Evolutionary conservation across 37 sponge, comb jelly and placozoan species (phyloP).

Genomic region (Hormiphora californensis): DNA sequence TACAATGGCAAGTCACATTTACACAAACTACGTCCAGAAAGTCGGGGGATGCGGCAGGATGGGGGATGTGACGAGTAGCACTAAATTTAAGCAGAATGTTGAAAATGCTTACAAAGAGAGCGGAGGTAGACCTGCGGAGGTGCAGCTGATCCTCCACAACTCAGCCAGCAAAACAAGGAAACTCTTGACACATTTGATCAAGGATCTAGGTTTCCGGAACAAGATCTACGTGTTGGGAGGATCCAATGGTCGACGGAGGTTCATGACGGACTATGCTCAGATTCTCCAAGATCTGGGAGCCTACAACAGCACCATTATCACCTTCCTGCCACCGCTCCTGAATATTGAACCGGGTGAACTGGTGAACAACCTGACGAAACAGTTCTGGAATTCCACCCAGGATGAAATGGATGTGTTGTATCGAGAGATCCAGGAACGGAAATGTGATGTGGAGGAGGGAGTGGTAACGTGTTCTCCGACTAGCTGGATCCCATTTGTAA

Average conservation of each 20-base stretch:
- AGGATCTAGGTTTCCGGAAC: background rate
- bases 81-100: background rate
- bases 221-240: constrained; percentile 22
- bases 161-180: background rate
- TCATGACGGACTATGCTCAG: background rate
- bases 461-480: background rate
- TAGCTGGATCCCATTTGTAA: background rate
- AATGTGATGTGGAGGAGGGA: background rate
- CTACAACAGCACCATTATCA: background rate
- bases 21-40: background rate
- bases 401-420: background rate
- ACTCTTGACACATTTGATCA: background rate
- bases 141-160: constrained; percentile 14
- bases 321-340: background rate
- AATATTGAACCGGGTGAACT: background rate
- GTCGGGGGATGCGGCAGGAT: constrained; percentile 30
- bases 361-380: background rate
- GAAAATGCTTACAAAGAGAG: background rate
- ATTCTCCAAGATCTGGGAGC: constrained; percentile 2
- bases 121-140: background rate
- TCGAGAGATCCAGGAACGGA: background rate
- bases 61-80: background rate
- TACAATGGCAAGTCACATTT: background rate
- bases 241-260: background rate
- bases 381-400: background rate